Conservation (phyloP, 2,113 vertebrate species). For the Upupa epops region DNA sequence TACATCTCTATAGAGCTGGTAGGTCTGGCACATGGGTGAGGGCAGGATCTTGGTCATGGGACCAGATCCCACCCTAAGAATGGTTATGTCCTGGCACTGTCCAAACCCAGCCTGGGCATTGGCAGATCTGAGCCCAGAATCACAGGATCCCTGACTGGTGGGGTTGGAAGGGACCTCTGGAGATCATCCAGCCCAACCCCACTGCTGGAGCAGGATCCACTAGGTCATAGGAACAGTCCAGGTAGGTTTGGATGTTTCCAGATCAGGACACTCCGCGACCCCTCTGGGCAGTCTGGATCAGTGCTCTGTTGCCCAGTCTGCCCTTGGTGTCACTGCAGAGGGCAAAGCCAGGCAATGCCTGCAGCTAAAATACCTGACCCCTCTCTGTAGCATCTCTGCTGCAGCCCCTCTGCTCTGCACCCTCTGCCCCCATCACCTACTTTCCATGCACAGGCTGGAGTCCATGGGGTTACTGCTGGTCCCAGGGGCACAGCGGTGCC, state of each 20-base stretch:
- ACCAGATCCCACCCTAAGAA: not conserved
- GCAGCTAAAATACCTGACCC: not conserved
- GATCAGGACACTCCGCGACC: no score
- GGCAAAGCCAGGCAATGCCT: not conserved
- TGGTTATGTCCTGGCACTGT: not conserved
- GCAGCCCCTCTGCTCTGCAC: not conserved
- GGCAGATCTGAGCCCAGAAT: accelerated
- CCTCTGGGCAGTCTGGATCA: no score
- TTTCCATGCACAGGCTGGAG: not conserved
- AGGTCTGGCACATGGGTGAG: accelerated
- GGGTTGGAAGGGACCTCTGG: no score
- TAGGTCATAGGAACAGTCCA: no score
- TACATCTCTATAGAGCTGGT: accelerated
- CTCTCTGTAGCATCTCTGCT: not conserved
- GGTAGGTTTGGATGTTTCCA: no score
- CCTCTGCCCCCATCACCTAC: not conserved
- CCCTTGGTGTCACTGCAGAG: not conserved
- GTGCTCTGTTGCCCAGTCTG: no score
- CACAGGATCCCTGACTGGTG: no score
- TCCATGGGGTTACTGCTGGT: not conserved
- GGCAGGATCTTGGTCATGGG: not conserved
- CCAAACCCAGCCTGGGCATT: not conserved
- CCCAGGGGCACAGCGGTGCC: not conserved
- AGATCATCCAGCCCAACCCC: no score
- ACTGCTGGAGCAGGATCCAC: no score